Percentiles rank a stretch among this genome's conserved stretches.
These are phyloP conservation scores for Acholoe squamosa DNA, from an alignment of 2,888 invertebrate species.

Conservation along the genomic window DNA sequence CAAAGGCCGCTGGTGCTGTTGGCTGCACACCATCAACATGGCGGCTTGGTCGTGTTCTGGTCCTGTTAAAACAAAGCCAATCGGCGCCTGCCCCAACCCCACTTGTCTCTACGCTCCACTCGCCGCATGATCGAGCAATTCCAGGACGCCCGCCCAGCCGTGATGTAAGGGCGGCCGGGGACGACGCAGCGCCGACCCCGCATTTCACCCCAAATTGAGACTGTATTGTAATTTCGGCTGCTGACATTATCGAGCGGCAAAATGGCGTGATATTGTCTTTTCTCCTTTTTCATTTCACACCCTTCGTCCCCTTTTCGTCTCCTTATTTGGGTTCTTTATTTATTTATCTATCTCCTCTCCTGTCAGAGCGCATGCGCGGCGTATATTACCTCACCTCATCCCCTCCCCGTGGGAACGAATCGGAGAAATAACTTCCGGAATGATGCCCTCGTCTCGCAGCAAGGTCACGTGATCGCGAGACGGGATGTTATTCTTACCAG, in stretches of 20 bases:
- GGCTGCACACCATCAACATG: conserved; percentile 32
- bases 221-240: conserved; percentile 22
- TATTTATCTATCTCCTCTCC: conserved; percentile 32
- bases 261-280: neutral
- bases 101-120: neutral
- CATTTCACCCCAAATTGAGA: conserved; percentile 38
- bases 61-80: conserved; percentile 38
- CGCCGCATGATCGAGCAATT: conserved; percentile 8
- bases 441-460: neutral
- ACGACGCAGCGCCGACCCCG: neutral
- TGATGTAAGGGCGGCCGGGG: conserved; percentile 35
- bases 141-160: neutral
- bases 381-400: neutral
- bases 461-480: conserved; percentile 49
- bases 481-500: conserved; percentile 51
- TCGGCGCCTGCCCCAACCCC: conserved; percentile 7
- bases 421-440: conserved; percentile 45
- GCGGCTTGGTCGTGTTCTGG: neutral
- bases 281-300: neutral
- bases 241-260: neutral
- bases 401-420: neutral
- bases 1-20: neutral
- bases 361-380: neutral
- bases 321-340: neutral
- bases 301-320: neutral